These are phyloP conservation scores for Enteromius unitaeniatus DNA, from an alignment of 2,797 vertebrate genomes.

Conservation along the genomic window DNA sequence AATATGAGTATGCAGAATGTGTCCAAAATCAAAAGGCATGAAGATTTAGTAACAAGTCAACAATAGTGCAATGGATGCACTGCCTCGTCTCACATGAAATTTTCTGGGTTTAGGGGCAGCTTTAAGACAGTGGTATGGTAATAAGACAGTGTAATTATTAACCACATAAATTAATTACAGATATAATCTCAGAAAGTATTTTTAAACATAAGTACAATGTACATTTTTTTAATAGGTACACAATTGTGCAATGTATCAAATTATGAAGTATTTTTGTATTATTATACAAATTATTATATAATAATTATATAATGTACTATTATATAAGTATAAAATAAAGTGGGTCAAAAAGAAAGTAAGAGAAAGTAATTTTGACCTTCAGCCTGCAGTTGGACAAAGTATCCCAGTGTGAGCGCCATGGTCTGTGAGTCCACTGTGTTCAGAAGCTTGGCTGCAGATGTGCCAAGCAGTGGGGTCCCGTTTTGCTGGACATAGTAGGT, in stretches of 20 bases:
- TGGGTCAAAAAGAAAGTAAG: background rate
- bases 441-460: slow-evolving; percentile 92
- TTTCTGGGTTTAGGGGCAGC: background rate
- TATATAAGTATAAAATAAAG: background rate
- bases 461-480: slow-evolving; percentile 86
- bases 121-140: too few species aligned
- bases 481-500: slow-evolving; percentile 93
- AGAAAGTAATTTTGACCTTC: slow-evolving; percentile 76
- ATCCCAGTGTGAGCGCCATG: slow-evolving; percentile 95
- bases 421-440: slow-evolving; percentile 97
- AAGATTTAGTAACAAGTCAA: background rate
- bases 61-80: background rate
- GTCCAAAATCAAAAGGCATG: background rate
- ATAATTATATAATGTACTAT: too few species aligned
- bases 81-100: background rate
- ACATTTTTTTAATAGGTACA: too few species aligned
- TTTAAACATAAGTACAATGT: background rate
- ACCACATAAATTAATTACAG: background rate
- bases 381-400: slow-evolving; percentile 95
- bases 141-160: too few species aligned
- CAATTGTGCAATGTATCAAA: background rate
- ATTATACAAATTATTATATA: too few species aligned
- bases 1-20: background rate
- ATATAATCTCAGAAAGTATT: background rate
- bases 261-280: too few species aligned